phyloP scores from a whole-genome alignment of 2,888 invertebrate genomes.

The Amblyteles armatorius region DNA sequence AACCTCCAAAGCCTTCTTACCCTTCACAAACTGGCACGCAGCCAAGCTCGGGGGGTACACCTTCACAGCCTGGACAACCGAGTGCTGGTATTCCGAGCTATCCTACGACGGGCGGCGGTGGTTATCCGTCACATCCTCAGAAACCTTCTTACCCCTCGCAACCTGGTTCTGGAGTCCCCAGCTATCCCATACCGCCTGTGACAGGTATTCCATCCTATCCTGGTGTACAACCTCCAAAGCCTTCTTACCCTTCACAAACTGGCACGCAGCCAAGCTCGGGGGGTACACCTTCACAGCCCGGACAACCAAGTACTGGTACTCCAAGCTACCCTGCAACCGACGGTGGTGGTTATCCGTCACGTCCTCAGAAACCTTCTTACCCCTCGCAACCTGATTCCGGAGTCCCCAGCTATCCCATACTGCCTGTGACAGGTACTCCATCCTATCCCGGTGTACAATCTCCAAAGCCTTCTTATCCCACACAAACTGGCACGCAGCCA shows the following conservation, averaged over 20 bases:
- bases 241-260: neutral
- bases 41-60: neutral
- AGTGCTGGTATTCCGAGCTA: neutral
- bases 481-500: neutral
- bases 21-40: too few relatives aligned
- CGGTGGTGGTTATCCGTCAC: slow-evolving; percentile 67
- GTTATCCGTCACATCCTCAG: slow-evolving; percentile 13
- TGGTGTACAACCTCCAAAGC: neutral
- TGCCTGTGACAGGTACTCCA: slow-evolving; percentile 77
- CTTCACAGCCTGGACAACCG: neutral
- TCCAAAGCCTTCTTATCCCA: slow-evolving; percentile 59
- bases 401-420: slow-evolving; percentile 72
- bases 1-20: too few relatives aligned
- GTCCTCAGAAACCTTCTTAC: slow-evolving; percentile 72
- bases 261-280: neutral
- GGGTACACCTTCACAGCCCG: slow-evolving; percentile 2
- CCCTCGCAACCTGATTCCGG: slow-evolving; percentile 78
- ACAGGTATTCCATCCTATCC: neutral
- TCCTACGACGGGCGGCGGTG: too few relatives aligned
- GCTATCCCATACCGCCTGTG: too few relatives aligned
- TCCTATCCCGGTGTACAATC: slow-evolving; percentile 69
- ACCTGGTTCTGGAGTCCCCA: too few relatives aligned
- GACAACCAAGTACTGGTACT: slow-evolving; percentile 58
- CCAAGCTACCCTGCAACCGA: neutral
- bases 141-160: too few relatives aligned